Percentiles rank a stretch among this genome's conserved stretches.
Conservation (phyloP, 1,140 invertebrate species). For the Hylaeus anthracinus region DNA sequence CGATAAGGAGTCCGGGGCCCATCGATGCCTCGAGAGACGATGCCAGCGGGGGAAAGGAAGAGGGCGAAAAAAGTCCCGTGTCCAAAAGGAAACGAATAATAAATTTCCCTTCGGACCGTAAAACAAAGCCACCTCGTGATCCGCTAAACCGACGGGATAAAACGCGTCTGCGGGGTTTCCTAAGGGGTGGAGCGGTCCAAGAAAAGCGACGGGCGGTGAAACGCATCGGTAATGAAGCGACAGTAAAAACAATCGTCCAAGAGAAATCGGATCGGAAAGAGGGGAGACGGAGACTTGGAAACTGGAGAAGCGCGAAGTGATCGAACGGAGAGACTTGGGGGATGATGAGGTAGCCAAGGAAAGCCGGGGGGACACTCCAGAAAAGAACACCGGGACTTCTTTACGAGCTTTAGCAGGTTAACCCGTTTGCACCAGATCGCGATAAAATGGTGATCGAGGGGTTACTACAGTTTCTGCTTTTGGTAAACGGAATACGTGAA, state of each 20-base stretch:
- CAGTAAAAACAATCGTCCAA: conserved; percentile 32
- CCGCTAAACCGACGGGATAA: conserved; percentile 33
- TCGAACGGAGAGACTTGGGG: too few species aligned
- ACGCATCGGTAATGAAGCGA: conserved; percentile 42
- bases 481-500: too few species aligned
- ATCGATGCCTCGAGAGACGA: conserved; percentile 13
- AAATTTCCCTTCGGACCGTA: conserved; percentile 37
- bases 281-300: too few species aligned
- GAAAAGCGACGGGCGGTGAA: not conserved
- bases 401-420: too few species aligned
- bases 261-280: conserved; percentile 2
- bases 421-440: too few species aligned
- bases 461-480: too few species aligned
- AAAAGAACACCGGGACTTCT: too few species aligned
- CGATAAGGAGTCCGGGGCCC: conserved; percentile 31
- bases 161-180: not conserved
- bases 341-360: not conserved
- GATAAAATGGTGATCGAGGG: too few species aligned
- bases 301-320: too few species aligned
- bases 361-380: not conserved
- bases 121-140: conserved; percentile 33
- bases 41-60: not conserved
- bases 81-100: conserved; percentile 21
- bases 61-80: conserved; percentile 11
- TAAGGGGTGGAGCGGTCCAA: not conserved